These are phyloP conservation scores for Helicoverpa armigera DNA, from an alignment of 1,140 invertebrate species.

Conservation along the genomic window DNA sequence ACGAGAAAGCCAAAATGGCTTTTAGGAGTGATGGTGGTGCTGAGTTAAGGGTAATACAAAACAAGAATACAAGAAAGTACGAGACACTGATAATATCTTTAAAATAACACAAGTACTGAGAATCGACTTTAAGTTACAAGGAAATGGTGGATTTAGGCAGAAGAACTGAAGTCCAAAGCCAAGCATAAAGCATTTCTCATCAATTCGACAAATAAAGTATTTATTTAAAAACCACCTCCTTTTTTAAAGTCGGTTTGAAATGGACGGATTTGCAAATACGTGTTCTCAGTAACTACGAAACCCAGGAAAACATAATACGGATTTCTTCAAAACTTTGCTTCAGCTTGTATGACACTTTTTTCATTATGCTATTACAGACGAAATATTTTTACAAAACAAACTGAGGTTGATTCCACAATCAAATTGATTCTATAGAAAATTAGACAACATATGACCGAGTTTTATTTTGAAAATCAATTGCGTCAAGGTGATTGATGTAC, in stretches of 20 bases:
- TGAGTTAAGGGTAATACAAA: conserved; percentile 2
- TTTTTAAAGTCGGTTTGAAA: background rate
- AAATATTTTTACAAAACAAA: conserved; percentile 1
- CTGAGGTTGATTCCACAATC: conserved; percentile 1
- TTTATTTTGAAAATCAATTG: background rate
- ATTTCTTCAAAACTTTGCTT: too few species aligned
- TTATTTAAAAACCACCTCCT: too few species aligned
- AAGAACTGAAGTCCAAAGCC: background rate
- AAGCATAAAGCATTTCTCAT: too few species aligned
- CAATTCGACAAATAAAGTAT: too few species aligned
- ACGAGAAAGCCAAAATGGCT: conserved; percentile 9
- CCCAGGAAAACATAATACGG: background rate
- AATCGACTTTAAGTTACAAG: background rate
- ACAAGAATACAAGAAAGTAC: conserved; percentile 6
- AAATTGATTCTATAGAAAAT: background rate
- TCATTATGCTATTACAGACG: too few species aligned
- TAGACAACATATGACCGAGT: background rate
- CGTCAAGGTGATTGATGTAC: background rate
- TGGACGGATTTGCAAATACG: background rate
- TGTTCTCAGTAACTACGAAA: background rate
- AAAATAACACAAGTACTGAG: background rate
- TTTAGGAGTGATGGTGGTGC: conserved; percentile 6
- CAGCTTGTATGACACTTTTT: too few species aligned
- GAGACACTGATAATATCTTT: background rate
- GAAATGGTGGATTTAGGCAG: background rate